Evolutionary conservation across 2,113 vertebrate genomes (phyloP).

Genomic region (Siniperca chuatsi): DNA sequence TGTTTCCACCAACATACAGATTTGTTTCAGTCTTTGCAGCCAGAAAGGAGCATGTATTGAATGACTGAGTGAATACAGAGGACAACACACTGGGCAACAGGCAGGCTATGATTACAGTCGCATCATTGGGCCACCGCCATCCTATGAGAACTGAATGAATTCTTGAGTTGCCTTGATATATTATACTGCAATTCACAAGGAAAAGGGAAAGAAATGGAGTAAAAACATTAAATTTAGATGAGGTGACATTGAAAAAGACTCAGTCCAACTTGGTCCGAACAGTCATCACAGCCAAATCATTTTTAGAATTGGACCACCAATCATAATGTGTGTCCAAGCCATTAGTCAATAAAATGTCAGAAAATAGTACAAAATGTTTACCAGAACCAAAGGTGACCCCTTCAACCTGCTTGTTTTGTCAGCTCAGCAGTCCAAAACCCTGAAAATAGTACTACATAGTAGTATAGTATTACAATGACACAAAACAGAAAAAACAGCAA

Average conservation of each 20-base stretch:
- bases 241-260: neutral
- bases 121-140: neutral
- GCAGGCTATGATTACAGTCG: neutral
- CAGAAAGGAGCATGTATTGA: neutral
- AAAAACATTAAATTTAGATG: neutral
- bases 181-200: neutral
- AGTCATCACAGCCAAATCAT: neutral
- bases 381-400: neutral
- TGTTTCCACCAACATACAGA: neutral
- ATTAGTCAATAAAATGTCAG: slow-evolving; percentile 16
- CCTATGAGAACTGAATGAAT: neutral
- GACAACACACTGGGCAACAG: neutral
- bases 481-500: neutral
- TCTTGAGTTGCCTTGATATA: neutral
- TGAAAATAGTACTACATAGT: neutral
- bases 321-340: neutral
- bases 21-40: neutral
- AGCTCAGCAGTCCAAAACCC: neutral
- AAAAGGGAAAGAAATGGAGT: neutral
- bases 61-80: neutral
- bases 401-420: neutral
- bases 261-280: neutral
- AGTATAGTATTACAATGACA: neutral
- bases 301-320: neutral
- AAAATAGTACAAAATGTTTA: slow-evolving; percentile 15